Base-by-base conservation (phyloP, 1,140 invertebrate genomes). In the roundworm (Caenorhabditis elegans) region DNA sequence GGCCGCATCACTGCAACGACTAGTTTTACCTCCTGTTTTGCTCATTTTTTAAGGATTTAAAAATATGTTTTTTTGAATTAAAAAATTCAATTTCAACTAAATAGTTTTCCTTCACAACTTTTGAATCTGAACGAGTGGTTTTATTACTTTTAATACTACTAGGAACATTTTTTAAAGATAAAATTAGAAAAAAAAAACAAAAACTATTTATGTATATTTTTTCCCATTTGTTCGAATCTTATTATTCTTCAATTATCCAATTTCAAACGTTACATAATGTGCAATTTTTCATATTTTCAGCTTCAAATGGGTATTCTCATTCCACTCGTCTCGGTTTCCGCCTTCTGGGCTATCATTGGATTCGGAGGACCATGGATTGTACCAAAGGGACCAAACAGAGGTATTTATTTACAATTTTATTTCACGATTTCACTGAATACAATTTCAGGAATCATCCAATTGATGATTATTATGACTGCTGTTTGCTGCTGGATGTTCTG, bases 401-500 rank as follows among this genome's bases (percentile, higher is more conserved):
- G 88, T 90, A 8, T 34, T 11, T 90, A 8, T 34, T 11, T 75
- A 39, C 0, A 75, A 75, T 3, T 36, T n/a, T 22, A 36, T 19
- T 39, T 17, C 11, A 15, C 19, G 5, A 10, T 79, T 70, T 65
- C 1, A 11, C 4, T 65, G 15, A 47, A 43, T 26, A 53, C 43
- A 24, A 31, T 47, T 46, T 79, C 76, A 89, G 88, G 88, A 26
- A 89, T 89, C 81, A 86, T 90, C 39, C 88, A 89, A 82, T 88
- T 88, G 22, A 89, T 89, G 88, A 89, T 89, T 34, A 83, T 89
- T 22, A 81, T 89, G 51, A 89, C 88, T 15, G 89, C 88, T 34
- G 89, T 89, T 36, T 89, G 88, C 83, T 89, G 88, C 80, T 85
- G 86, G 65, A 70, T 86, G 81, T 90, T 90, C 79, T 89, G 88